Conservation (phyloP, 2,797 vertebrate species). For the Ambastaia sidthimunki region DNA sequence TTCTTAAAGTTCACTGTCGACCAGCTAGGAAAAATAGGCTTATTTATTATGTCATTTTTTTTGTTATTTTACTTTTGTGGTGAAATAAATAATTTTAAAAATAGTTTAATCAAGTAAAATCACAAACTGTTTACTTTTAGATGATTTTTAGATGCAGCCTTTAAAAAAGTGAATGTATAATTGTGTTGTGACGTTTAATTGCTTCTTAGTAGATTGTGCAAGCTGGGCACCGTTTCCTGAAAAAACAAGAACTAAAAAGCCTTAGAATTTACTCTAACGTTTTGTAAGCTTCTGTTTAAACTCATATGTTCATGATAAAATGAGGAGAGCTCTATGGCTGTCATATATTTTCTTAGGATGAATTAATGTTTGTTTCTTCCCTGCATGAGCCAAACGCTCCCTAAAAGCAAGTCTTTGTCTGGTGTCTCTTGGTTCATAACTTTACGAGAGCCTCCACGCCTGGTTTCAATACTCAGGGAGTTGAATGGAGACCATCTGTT, state of each 20-base stretch:
- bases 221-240: neutral
- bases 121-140: neutral
- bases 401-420: conserved; percentile 37
- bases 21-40: conserved; percentile 44
- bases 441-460: conserved; percentile 52
- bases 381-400: conserved; percentile 14
- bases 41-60: conserved; percentile 27
- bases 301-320: conserved; percentile 40
- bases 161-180: conserved; percentile 7
- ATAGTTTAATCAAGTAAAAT: conserved; percentile 27
- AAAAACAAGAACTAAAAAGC: neutral
- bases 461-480: conserved; percentile 43
- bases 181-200: conserved; percentile 16
- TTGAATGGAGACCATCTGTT: conserved; percentile 57
- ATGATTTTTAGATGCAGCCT: neutral
- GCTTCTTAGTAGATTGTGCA: neutral
- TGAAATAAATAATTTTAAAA: conserved; percentile 20
- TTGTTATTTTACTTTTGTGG: conserved; percentile 53
- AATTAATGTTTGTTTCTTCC: conserved; percentile 48
- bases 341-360: conserved; percentile 41
- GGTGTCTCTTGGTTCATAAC: conserved; percentile 42
- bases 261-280: neutral
- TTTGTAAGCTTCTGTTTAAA: conserved; percentile 37
- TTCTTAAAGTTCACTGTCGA: conserved; percentile 16
- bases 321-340: conserved; percentile 31